These are phyloP conservation scores for Pocota personata DNA, from an alignment of 2,888 invertebrate genomes.

Conservation along the genomic window DNA sequence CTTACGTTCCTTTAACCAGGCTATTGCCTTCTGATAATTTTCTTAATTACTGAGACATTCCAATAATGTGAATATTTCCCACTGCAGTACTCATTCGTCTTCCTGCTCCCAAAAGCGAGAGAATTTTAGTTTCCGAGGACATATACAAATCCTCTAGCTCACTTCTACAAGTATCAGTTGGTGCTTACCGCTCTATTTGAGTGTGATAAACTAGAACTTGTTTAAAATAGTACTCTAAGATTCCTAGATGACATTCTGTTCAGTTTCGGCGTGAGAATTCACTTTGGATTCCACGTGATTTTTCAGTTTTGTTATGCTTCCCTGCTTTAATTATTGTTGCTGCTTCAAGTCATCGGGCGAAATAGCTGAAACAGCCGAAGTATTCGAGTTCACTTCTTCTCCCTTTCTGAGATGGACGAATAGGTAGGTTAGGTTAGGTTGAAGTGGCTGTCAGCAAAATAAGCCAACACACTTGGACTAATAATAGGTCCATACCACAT, in stretches of 20 bases:
- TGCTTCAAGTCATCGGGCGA: too few species aligned
- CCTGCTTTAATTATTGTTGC: too few species aligned
- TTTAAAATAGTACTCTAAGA: constrained; percentile 34
- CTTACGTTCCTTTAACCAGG: constrained; percentile 13
- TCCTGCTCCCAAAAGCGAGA: neutral
- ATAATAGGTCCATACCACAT: too few species aligned
- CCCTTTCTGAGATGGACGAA: too few species aligned
- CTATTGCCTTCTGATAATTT: constrained; percentile 30
- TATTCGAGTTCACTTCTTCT: too few species aligned
- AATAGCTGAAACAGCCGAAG: too few species aligned
- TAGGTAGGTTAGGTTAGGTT: too few species aligned
- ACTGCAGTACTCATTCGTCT: neutral
- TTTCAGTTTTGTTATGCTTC: too few species aligned
- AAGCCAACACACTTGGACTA: too few species aligned
- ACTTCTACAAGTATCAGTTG: neutral
- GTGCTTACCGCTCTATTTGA: constrained; percentile 4
- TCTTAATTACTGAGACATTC: constrained; percentile 11
- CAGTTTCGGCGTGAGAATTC: neutral
- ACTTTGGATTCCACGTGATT: too few species aligned
- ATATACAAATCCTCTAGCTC: constrained; percentile 28
- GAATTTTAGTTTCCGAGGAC: neutral
- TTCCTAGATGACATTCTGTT: constrained; percentile 35
- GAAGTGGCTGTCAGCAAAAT: too few species aligned
- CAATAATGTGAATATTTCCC: constrained; percentile 43
- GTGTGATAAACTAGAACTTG: neutral